Evolutionary conservation across 30 jellyfish, hydroid and myxozoan species (phyloP), one percentile per base, ranked within the genome.

Genomic region (Hydractinia echinata): DNA sequence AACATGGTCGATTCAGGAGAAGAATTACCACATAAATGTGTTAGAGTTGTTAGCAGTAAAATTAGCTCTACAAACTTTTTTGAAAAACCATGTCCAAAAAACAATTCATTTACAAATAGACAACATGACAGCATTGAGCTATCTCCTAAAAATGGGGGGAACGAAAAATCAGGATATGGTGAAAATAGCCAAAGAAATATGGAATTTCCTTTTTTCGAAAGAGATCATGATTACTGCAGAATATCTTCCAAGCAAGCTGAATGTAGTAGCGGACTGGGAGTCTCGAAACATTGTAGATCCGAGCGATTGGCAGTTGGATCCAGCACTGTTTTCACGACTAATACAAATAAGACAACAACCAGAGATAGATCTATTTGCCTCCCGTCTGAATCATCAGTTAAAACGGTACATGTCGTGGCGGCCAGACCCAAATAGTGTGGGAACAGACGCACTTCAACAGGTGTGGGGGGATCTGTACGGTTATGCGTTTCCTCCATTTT

Each of bases 171-270:
- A 71, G 61, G 18, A 20, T 30, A 20, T 71, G 61, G 39, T 50
- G 61, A 60, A 71, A 30, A 15, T 71, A 52, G 61, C 61, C 81
- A 71, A 11, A 60, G 69, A 71, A 60, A 71, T 71, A 30, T 71
- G 81, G 58, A 54, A 82, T 13, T 82, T 7, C 55, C 61, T 81
- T 18, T 78, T 82, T 61, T 70, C 77, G 48, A 50, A 82, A 19
- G 66, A 72, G 89, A 71, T 82, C 89, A 82, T 78, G n/a, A 72
- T 82, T 82, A 82, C n/a, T 50, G 84, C 78, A 39, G 89, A 82
- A 19, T 68, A 73, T 56, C 72, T 82, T 51, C 84, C 89, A 58
- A 48, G 85, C 54, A 48, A 30, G 48, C 82, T 82, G 67, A 82
- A 73, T 51, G 11, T 56, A 67, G 30, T 61, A 70, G 87, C 87